phyloP scores from a whole-genome alignment of 2,797 vertebrate species.

The Onychomys torridus region DNA sequence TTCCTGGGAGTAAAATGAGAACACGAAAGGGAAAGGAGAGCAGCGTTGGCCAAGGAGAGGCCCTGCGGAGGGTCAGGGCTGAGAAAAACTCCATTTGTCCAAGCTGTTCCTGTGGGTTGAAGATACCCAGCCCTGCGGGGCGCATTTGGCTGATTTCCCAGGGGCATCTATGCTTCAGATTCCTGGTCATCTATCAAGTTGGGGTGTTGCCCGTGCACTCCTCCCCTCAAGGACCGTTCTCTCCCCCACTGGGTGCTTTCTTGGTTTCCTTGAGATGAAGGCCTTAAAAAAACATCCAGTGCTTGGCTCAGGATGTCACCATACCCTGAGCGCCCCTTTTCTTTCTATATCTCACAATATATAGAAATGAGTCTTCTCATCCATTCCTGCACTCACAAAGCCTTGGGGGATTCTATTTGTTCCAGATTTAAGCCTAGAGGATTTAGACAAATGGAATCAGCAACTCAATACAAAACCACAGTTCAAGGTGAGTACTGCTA shows the following conservation, averaged over 20 bases:
- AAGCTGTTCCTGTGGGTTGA: conserved; percentile 53
- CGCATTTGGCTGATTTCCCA: conserved; percentile 72
- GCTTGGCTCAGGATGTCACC: conserved; percentile 20
- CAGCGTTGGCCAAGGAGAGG: conserved; percentile 37
- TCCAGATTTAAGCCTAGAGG: conserved; percentile 36
- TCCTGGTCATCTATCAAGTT: conserved; percentile 72
- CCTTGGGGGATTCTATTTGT: conserved; percentile 27
- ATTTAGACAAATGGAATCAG: conserved; percentile 50
- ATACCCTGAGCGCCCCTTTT: background rate
- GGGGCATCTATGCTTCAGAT: conserved; percentile 69
- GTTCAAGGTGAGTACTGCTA: conserved; percentile 51
- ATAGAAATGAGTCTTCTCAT: background rate
- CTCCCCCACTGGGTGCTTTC: conserved; percentile 40
- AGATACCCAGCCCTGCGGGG: conserved; percentile 28
- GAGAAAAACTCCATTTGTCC: conserved; percentile 55
- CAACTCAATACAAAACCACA: conserved; percentile 66
- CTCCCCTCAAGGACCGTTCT: conserved; percentile 55
- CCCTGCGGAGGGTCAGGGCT: conserved; percentile 26
- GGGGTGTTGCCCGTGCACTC: conserved; percentile 38
- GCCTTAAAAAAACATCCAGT: conserved; percentile 17
- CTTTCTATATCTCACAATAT: background rate
- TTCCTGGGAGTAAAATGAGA: conserved; percentile 65
- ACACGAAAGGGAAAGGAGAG: background rate
- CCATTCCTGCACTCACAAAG: background rate
- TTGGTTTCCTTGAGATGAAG: conserved; percentile 65